Conservation (phyloP, 2,888 invertebrate genomes). For the Epinotia bilunana region DNA sequence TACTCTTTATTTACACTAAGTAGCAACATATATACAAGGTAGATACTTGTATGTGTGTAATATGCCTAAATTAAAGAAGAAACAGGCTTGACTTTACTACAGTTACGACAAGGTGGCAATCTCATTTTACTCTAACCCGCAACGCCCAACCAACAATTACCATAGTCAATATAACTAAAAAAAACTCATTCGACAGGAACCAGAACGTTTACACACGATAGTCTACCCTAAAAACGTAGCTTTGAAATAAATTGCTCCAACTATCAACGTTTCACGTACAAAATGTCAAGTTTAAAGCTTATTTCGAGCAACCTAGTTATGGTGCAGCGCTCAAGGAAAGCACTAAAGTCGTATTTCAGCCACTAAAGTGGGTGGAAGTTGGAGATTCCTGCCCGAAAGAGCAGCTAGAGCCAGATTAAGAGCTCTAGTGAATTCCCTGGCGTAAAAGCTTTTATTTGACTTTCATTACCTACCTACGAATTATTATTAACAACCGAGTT, state of each 20-base stretch:
- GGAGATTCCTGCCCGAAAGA: slow-evolving; percentile 19
- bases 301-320: slow-evolving; percentile 29
- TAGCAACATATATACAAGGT: no score
- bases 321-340: slow-evolving; percentile 19
- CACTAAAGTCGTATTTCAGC: slow-evolving; percentile 29
- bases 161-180: no score
- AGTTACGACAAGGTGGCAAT: no score
- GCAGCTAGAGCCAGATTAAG: slow-evolving; percentile 17
- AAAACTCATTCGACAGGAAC: no score
- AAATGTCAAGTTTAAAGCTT: slow-evolving; percentile 25
- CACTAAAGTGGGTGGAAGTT: slow-evolving; percentile 27
- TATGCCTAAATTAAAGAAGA: no score
- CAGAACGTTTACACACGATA: background rate
- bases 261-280: slow-evolving; percentile 2
- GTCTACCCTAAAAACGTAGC: background rate
- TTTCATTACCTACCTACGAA: background rate
- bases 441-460: background rate
- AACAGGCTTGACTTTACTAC: no score
- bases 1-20: no score
- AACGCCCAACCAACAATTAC: no score
- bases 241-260: background rate
- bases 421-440: slow-evolving; percentile 10
- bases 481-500: background rate
- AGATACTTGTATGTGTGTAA: no score
- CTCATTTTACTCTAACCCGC: no score